Percentiles rank a stretch among this genome's conserved stretches.
Evolutionary conservation across 2,113 vertebrate genomes (phyloP).

Genomic region (Phodopus roborovskii): DNA sequence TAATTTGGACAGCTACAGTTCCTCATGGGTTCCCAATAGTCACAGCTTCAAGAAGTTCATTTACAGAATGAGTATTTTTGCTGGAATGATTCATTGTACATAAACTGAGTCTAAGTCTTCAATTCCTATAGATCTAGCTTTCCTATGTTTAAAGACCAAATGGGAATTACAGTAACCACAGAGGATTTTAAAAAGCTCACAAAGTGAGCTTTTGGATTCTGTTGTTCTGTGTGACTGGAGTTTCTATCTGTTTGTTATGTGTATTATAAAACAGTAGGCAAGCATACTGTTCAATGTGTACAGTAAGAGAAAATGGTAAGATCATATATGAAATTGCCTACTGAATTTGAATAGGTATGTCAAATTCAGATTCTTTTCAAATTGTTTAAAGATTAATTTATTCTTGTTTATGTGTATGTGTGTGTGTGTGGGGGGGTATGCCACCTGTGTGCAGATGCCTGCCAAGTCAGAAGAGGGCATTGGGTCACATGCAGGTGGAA

Average conservation of each 20-base stretch:
- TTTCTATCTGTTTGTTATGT: not conserved
- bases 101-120: not conserved
- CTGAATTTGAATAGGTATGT: constrained; percentile 30
- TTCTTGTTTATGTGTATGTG: not conserved
- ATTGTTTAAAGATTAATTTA: not conserved
- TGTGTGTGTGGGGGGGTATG: not conserved
- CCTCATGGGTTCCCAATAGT: not conserved
- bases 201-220: not conserved
- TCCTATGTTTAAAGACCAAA: not conserved
- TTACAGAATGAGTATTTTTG: not conserved
- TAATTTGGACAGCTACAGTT: not conserved
- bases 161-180: not conserved
- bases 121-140: not conserved
- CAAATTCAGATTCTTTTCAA: not conserved
- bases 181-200: too few species aligned
- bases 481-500: not conserved
- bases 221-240: not conserved
- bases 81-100: not conserved
- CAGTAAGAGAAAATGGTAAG: not conserved
- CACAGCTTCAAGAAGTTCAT: not conserved
- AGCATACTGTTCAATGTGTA: not conserved
- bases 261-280: not conserved
- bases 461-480: too few species aligned
- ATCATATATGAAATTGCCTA: not conserved
- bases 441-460: not conserved